A percentile compares a stretch with the other conserved stretches of the same genome.
phyloP scores from a whole-genome alignment of 2,888 invertebrate species.

The Brachypterus glaber region DNA sequence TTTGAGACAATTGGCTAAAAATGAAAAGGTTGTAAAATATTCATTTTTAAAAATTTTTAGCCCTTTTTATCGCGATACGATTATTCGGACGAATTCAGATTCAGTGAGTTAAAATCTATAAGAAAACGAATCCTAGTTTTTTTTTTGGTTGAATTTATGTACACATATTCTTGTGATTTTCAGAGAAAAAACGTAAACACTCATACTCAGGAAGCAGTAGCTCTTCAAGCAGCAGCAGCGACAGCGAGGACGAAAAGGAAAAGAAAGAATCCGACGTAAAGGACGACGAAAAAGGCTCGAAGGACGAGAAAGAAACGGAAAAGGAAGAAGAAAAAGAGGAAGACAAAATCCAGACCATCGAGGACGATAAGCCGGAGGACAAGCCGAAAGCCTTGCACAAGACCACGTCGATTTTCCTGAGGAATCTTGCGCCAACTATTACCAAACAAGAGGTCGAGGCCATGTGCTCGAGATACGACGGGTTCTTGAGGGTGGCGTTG shows the following conservation, averaged over 20 bases:
- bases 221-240: constrained; percentile 44
- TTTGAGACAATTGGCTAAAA: no score
- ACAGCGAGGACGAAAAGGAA: constrained; percentile 38
- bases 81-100: no score
- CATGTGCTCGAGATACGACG: constrained; percentile 62
- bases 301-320: constrained; percentile 38
- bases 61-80: no score
- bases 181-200: constrained; percentile 41
- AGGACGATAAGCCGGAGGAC: constrained; percentile 42
- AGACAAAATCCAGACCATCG: constrained; percentile 39
- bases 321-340: constrained; percentile 43
- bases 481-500: constrained; percentile 89
- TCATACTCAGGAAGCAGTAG: constrained; percentile 46
- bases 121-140: constrained; percentile 3
- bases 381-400: constrained; percentile 75
- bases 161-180: constrained; percentile 4
- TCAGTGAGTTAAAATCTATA: no score
- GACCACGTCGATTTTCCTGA: constrained; percentile 92
- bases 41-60: no score
- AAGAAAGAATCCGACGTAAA: constrained; percentile 21
- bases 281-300: constrained; percentile 12
- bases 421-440: constrained; percentile 91
- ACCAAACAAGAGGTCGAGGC: constrained; percentile 95
- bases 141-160: constrained; percentile 2
- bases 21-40: no score